Percentiles rank a stretch among this genome's conserved stretches.
phyloP scores from a whole-genome alignment of 35 echinoderm and acorn worm genomes.

The Lytechinus pictus region DNA sequence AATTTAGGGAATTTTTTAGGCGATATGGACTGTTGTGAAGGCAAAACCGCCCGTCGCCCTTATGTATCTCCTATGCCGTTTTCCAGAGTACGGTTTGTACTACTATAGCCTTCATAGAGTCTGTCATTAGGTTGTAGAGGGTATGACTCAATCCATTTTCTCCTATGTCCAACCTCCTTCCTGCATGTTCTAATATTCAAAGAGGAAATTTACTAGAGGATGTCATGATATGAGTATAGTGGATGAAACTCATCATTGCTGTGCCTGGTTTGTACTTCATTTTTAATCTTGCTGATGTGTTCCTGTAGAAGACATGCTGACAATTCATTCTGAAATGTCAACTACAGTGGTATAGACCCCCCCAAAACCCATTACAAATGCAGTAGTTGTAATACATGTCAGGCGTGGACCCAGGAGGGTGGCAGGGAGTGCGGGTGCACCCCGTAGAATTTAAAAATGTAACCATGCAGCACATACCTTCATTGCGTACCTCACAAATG shows the following conservation, averaged over 20 bases:
- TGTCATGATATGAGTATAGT: background rate
- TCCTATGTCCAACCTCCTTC: background rate
- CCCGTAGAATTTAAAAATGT: too few species aligned
- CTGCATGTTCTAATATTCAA: background rate
- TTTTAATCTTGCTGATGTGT: background rate
- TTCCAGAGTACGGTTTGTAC: too few species aligned
- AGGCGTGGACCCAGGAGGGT: too few species aligned
- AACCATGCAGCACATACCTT: too few species aligned
- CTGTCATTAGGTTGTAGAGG: background rate
- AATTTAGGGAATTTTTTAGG: too few species aligned
- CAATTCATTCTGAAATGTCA: background rate
- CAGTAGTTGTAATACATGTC: too few species aligned
- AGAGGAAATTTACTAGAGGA: slow-evolving; percentile 2
- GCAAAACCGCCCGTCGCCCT: too few species aligned
- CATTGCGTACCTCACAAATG: too few species aligned
- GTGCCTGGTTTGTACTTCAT: background rate
- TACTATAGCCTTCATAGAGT: background rate
- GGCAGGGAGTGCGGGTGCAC: too few species aligned
- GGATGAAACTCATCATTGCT: background rate
- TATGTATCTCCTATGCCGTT: too few species aligned
- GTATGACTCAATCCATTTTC: background rate
- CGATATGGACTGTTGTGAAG: too few species aligned
- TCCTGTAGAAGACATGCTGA: background rate
- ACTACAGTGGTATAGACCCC: background rate
- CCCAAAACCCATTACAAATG: too few species aligned